phyloP scores from a whole-genome alignment of 2,797 vertebrate species.

The Echeneis naucrates region DNA sequence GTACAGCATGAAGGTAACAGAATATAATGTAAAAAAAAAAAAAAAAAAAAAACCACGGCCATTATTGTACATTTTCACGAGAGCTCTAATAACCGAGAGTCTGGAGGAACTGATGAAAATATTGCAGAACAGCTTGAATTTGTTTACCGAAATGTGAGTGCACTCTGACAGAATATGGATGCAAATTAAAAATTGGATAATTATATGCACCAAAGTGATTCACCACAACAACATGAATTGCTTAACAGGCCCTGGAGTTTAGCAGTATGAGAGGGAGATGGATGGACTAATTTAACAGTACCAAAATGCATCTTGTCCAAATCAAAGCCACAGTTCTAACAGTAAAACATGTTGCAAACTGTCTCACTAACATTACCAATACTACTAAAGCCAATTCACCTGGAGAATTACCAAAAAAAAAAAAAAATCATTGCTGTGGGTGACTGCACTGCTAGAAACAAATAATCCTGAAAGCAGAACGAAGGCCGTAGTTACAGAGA shows the following conservation, averaged over 20 bases:
- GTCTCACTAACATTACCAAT: neutral
- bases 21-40: too few species aligned
- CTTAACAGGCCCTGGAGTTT: slow-evolving; percentile 7
- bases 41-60: slow-evolving; percentile 17
- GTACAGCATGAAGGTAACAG: slow-evolving; percentile 25
- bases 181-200: slow-evolving; percentile 15
- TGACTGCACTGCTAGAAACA: neutral
- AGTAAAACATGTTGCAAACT: neutral
- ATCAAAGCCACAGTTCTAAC: neutral
- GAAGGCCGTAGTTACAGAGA: neutral
- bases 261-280: neutral
- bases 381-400: neutral
- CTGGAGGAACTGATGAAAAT: slow-evolving; percentile 47
- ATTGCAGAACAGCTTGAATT: slow-evolving; percentile 39
- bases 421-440: neutral
- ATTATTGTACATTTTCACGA: slow-evolving; percentile 17
- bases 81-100: slow-evolving; percentile 30
- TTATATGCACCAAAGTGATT: slow-evolving; percentile 18
- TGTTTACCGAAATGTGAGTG: slow-evolving; percentile 29
- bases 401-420: too few species aligned
- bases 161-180: slow-evolving; percentile 22
- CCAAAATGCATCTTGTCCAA: neutral
- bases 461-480: neutral
- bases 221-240: slow-evolving; percentile 11
- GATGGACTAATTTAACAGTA: neutral